A percentile compares a stretch with the other conserved stretches of the same genome.
These are phyloP conservation scores for Chinchilla lanigera DNA, from an alignment of 2,113 vertebrate genomes.

Conservation along the genomic window DNA sequence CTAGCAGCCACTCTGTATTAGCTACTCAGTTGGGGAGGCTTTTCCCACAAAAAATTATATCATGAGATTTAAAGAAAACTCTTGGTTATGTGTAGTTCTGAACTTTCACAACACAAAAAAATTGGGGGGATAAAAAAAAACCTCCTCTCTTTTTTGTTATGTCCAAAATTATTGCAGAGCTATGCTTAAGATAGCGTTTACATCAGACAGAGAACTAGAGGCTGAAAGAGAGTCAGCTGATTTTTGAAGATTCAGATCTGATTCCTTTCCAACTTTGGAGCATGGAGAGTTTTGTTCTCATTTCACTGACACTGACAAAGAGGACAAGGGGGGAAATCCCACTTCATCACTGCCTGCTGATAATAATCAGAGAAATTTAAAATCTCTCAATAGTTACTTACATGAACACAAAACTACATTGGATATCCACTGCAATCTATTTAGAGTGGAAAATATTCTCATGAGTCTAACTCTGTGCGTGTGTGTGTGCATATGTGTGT, in stretches of 20 bases:
- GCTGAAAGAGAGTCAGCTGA: neutral
- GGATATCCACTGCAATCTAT: neutral
- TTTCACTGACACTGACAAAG: conserved; percentile 47
- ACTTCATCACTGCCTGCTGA: conserved; percentile 38
- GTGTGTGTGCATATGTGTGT: neutral
- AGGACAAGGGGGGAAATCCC: neutral
- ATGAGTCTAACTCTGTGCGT: conserved; percentile 1
- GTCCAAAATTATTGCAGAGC: neutral
- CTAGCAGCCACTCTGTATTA: neutral
- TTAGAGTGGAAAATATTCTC: conserved; percentile 20
- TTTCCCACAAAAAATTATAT: neutral
- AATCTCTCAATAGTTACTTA: conserved; percentile 55
- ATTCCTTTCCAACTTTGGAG: conserved; percentile 59
- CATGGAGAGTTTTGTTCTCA: conserved; percentile 24
- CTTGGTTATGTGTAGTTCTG: neutral
- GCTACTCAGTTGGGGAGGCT: neutral
- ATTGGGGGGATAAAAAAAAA: neutral
- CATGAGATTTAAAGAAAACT: neutral
- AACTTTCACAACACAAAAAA: neutral
- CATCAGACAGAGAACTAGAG: neutral
- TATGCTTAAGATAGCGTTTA: neutral
- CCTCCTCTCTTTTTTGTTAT: neutral
- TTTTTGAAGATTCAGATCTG: conserved; percentile 55
- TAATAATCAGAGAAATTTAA: conserved; percentile 69
- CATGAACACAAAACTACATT: neutral